Conservation (phyloP, 2,888 invertebrate genomes). For the Eurois occulta region DNA sequence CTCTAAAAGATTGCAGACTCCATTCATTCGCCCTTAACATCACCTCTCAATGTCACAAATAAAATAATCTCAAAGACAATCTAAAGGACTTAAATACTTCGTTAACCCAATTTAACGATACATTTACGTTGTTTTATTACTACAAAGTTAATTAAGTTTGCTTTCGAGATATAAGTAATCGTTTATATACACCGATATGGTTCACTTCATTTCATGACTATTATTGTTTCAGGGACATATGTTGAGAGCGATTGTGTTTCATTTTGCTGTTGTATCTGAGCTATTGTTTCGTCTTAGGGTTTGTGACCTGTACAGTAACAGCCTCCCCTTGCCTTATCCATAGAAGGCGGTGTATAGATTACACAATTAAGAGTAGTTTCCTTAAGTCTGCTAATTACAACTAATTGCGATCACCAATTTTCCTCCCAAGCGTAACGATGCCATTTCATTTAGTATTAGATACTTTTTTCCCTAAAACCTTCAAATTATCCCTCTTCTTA, state of each 20-base stretch:
- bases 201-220: conserved; percentile 46
- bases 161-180: conserved; percentile 70
- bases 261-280: conserved; percentile 44
- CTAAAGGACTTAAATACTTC: conserved; percentile 58
- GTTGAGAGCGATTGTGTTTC: conserved; percentile 44
- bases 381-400: conserved; percentile 29
- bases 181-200: conserved; percentile 54
- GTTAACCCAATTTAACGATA: conserved; percentile 75
- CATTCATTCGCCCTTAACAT: conserved; percentile 5
- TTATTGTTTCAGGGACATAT: conserved; percentile 49
- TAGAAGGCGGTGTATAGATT: not conserved
- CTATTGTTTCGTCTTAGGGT: conserved; percentile 4
- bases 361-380: not conserved
- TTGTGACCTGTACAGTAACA: not conserved
- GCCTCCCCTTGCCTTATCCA: not conserved
- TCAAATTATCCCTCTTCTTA: conserved; percentile 25
- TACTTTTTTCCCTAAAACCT: conserved; percentile 5
- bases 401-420: conserved; percentile 27
- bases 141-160: conserved; percentile 81
- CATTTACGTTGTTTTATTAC: conserved; percentile 75
- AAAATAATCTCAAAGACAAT: conserved; percentile 49
- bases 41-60: conserved; percentile 30
- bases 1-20: not conserved
- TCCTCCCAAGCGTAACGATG: conserved; percentile 6
- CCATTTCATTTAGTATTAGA: conserved; percentile 12